These are phyloP conservation scores for Drosophila sordidula DNA, from an alignment of 2,888 invertebrate species.

Conservation along the genomic window DNA sequence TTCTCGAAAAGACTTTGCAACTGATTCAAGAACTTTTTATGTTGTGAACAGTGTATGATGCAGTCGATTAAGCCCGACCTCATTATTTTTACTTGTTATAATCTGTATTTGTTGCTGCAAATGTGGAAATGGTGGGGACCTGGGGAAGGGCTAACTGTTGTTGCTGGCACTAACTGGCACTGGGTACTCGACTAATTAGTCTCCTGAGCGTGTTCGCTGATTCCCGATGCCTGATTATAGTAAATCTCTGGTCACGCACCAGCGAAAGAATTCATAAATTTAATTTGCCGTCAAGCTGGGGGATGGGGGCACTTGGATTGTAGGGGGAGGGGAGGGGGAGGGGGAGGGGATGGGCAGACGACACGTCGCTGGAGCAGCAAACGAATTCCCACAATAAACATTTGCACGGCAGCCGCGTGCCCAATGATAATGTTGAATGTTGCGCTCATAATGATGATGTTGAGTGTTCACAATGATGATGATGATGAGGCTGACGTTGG, in stretches of 20 bases:
- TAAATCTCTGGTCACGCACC: constrained; percentile 80
- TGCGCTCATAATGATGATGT: constrained; percentile 35
- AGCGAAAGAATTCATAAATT: constrained; percentile 79
- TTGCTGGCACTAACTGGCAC: constrained; percentile 23
- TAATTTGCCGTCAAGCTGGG: constrained; percentile 64
- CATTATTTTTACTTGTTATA: constrained; percentile 6
- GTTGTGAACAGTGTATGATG: neutral
- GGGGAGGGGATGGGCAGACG: constrained; percentile 13
- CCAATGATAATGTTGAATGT: constrained; percentile 63
- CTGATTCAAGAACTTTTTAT: neutral
- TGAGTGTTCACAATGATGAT: constrained; percentile 37
- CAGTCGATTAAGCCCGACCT: neutral
- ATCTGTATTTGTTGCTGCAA: constrained; percentile 57
- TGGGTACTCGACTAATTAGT: constrained; percentile 70
- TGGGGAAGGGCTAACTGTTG: constrained; percentile 8
- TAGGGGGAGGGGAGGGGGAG: neutral
- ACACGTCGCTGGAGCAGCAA: constrained; percentile 60
- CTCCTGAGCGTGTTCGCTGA: constrained; percentile 78
- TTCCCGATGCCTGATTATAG: constrained; percentile 79
- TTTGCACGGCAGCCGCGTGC: constrained; percentile 67
- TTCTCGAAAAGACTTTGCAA: too few relatives aligned
- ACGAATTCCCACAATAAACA: constrained; percentile 78
- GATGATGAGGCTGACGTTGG: constrained; percentile 14
- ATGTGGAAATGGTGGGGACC: neutral
- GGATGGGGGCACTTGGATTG: neutral